A percentile compares a stretch with the other conserved stretches of the same genome.
These are phyloP conservation scores for Trichechus manatus DNA, from an alignment of 2,113 vertebrate species.

Conservation along the genomic window DNA sequence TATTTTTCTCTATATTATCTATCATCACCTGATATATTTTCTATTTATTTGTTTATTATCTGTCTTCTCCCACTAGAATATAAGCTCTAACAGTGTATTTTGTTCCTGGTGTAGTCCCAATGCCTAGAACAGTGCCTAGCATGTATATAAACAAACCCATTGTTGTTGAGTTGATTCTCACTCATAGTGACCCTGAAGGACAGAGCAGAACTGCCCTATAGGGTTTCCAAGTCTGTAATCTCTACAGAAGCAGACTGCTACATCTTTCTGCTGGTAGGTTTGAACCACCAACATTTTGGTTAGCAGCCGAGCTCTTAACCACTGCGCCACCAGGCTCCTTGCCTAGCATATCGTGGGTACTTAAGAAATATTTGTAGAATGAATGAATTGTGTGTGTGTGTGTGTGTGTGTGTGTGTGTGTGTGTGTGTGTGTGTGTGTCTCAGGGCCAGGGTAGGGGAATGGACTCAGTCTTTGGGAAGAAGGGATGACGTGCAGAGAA, in stretches of 20 bases:
- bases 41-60: slow-evolving; percentile 1
- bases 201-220: too few species aligned
- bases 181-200: too few species aligned
- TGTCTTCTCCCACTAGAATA: neutral
- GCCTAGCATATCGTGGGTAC: neutral
- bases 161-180: too few species aligned
- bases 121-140: neutral
- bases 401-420: neutral
- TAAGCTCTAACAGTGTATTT: neutral
- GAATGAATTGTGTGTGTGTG: neutral
- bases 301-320: neutral
- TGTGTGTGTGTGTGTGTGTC: neutral
- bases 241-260: too few species aligned
- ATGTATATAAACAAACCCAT: too few species aligned
- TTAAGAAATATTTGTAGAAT: neutral
- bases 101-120: neutral
- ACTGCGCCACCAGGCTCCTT: neutral
- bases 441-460: neutral
- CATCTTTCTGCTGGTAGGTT: too few species aligned
- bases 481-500: neutral
- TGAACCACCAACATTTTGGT: too few species aligned
- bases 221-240: too few species aligned
- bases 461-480: neutral
- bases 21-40: neutral
- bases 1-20: neutral